These are phyloP conservation scores for Netelia inedita DNA, from an alignment of 2,888 invertebrate genomes.

Conservation along the genomic window DNA sequence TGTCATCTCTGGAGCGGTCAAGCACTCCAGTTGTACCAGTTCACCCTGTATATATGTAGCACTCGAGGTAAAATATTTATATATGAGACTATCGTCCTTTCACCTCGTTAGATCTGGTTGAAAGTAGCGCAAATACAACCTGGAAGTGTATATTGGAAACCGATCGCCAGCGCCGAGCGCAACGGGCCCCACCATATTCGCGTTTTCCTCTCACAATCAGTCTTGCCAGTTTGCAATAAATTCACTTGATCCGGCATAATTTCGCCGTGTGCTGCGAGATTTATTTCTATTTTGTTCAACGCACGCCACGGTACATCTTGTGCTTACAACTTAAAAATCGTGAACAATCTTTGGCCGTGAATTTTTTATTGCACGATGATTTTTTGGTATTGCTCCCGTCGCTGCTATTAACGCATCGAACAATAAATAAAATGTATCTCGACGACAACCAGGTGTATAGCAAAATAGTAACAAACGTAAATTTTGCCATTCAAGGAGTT, in stretches of 20 bases:
- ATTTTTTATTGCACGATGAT: too few species aligned
- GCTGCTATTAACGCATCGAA: too few species aligned
- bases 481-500: too few species aligned
- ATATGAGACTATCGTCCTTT: conserved; percentile 61
- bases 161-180: conserved; percentile 50
- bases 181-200: conserved; percentile 21
- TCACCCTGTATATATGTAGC: conserved; percentile 2
- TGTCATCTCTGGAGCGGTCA: too few species aligned
- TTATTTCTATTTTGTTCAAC: conserved; percentile 19
- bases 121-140: conserved; percentile 62
- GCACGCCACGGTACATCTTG: too few species aligned
- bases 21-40: too few species aligned
- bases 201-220: neutral
- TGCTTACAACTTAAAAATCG: too few species aligned
- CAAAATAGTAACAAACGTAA: too few species aligned
- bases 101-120: conserved; percentile 71
- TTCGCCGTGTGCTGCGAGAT: conserved; percentile 13
- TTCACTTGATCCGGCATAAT: conserved; percentile 45
- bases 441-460: too few species aligned
- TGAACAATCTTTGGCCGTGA: too few species aligned
- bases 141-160: conserved; percentile 63
- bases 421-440: too few species aligned
- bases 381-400: too few species aligned
- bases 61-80: conserved; percentile 23
- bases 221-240: conserved; percentile 46